Percentiles rank a stretch among this genome's conserved stretches.
These are phyloP conservation scores for Galerucella pusilla DNA, from an alignment of 2,888 invertebrate genomes.

Conservation along the genomic window DNA sequence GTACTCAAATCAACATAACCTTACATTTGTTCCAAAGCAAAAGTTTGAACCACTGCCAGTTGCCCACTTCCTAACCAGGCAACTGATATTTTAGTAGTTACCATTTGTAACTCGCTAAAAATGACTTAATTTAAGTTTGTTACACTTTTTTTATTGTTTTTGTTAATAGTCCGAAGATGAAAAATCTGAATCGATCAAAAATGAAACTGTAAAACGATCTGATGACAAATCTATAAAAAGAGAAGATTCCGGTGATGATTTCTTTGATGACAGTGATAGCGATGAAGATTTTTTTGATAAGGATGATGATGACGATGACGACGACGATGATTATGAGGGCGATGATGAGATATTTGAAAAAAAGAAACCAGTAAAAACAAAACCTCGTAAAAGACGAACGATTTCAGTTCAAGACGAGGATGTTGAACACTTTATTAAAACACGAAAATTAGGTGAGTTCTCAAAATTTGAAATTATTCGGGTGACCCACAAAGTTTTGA, in stretches of 20 bases:
- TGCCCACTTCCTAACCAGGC: too few relatives aligned
- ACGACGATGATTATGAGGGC: constrained; percentile 24
- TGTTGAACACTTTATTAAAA: constrained; percentile 45
- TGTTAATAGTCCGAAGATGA: constrained; percentile 19
- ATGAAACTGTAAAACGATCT: background rate
- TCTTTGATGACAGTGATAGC: constrained; percentile 10
- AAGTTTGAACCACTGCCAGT: too few relatives aligned
- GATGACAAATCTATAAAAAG: background rate
- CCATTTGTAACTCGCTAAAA: too few relatives aligned
- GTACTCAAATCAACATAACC: too few relatives aligned
- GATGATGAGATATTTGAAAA: constrained; percentile 15
- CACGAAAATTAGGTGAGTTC: constrained; percentile 43
- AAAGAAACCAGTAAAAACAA: constrained; percentile 13
- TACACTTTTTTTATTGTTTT: background rate
- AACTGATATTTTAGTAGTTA: too few relatives aligned
- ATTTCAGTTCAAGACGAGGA: constrained; percentile 35
- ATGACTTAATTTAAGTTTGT: background rate
- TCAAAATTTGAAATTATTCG: too few relatives aligned
- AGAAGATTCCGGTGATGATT: constrained; percentile 10
- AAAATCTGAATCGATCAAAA: constrained; percentile 5
- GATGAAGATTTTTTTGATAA: constrained; percentile 26
- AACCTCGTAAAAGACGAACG: constrained; percentile 27
- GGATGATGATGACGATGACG: constrained; percentile 13
- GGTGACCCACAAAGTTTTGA: too few relatives aligned
- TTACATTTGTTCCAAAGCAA: too few relatives aligned